Evolutionary conservation across 2,797 vertebrate genomes (phyloP), one percentile per base, ranked within the genome.

Genomic region (Enteromius thamalakanensis): DNA sequence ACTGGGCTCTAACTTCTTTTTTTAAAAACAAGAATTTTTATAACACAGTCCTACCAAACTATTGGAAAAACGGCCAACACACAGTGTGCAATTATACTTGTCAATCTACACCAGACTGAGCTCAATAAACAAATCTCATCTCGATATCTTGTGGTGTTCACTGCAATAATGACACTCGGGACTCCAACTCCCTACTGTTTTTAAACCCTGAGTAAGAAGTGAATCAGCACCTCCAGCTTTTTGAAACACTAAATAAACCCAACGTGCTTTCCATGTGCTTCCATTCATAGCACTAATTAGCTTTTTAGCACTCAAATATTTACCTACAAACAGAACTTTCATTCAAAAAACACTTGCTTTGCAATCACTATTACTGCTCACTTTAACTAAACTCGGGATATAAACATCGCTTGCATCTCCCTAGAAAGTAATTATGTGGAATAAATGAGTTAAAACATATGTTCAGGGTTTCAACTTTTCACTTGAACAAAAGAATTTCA

Each of bases 1-100:
- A 51, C 72, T 60, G 58, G 60, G 69, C 81, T 85, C 60, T 71
- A 34, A 70, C 62, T 85, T 82, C 23, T 74, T 42, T 81, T 76
- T 83, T 60, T 85, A 2, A 76, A 82, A 62, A 68, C 53, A 51
- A 75, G 70, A 53, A 69, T 79, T 85, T 82, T 77, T 81, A 77
- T 76, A 83, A 80, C 71, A 76, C 42, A 26, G 10, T 64, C 14
- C 32, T 19, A 29, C 65, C 81, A 65, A 86, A 64, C 70, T 60
- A 32, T 67, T 29, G 51, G 69, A 75, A 72, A 37, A 80, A 76
- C 47, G 74, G 23, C 60, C 71, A 71, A 49, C 45, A n/a, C 51
- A 69, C 17, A 34, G 26, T 42, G 40, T 53, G 51, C 81, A 75
- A 80, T 55, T 82, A 75, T 40, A 64, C 71, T 19, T 64, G 76